Percentiles rank a stretch among this genome's conserved stretches.
phyloP scores from a whole-genome alignment of 2,113 vertebrate genomes.

The Numenius arquata region DNA sequence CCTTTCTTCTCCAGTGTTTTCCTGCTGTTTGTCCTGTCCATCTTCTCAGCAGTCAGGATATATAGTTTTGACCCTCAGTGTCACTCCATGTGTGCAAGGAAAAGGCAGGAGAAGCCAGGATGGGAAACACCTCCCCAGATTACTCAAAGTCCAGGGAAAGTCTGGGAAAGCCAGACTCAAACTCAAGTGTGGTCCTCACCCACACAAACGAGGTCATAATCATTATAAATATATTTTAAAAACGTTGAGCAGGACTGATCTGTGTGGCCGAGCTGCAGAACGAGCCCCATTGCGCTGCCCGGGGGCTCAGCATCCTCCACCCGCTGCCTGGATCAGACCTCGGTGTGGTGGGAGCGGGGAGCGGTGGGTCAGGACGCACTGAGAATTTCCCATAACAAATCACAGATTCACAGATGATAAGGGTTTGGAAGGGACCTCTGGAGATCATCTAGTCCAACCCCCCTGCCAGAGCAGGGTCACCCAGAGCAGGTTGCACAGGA shows the following conservation, averaged over 20 bases:
- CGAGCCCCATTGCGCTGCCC: rapidly evolving
- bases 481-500: too few relatives aligned
- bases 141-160: not conserved
- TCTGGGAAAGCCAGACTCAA: not conserved
- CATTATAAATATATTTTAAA: not conserved
- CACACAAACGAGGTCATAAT: too few relatives aligned
- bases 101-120: not conserved
- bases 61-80: not conserved
- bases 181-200: not conserved
- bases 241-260: rapidly evolving
- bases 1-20: not conserved
- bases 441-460: too few relatives aligned
- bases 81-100: not conserved
- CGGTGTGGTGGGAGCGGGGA: rapidly evolving
- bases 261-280: rapidly evolving
- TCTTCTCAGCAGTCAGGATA: not conserved
- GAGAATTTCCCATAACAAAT: not conserved
- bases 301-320: not conserved
- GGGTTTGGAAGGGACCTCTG: too few relatives aligned
- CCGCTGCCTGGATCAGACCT: rapidly evolving
- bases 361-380: rapidly evolving
- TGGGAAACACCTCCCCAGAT: not conserved
- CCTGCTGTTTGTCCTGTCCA: not conserved
- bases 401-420: too few relatives aligned
- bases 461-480: too few relatives aligned